A percentile compares a stretch with the other conserved stretches of the same genome.
phyloP scores from a whole-genome alignment of 2,113 vertebrate species.

The Zosterops hypoxanthus region DNA sequence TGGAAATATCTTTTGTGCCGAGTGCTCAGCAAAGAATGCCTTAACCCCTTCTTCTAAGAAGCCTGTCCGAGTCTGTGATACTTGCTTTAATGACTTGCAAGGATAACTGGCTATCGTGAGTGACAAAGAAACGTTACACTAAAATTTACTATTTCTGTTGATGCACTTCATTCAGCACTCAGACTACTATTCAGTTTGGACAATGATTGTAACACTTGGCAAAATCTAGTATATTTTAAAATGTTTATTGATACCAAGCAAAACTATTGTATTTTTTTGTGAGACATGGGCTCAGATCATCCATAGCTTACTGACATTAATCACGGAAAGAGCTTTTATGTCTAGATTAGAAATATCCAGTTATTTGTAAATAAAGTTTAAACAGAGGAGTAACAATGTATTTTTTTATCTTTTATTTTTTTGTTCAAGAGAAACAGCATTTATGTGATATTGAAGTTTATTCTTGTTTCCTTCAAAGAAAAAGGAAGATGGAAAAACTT shows the following conservation, averaged over 20 bases:
- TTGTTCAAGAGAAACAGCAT: constrained; percentile 69
- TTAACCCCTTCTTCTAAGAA: constrained; percentile 98
- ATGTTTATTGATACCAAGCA: constrained; percentile 75
- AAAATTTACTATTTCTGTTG: constrained; percentile 76
- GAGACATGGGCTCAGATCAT: constrained; percentile 73
- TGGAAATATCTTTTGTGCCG: constrained; percentile 97
- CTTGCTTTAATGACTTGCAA: constrained; percentile 93
- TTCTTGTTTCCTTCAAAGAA: constrained; percentile 56
- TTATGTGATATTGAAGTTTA: constrained; percentile 60
- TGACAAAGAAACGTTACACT: constrained; percentile 56
- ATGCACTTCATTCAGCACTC: constrained; percentile 80
- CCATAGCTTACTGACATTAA: constrained; percentile 68
- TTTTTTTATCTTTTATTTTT: constrained; percentile 83
- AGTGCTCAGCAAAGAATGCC: constrained; percentile 93
- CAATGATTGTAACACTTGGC: constrained; percentile 76
- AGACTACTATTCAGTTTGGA: constrained; percentile 78
- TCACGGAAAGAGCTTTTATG: constrained; percentile 71
- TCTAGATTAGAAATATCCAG: constrained; percentile 70
- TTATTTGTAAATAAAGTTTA: constrained; percentile 84
- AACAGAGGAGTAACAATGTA: constrained; percentile 81
- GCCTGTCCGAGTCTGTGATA: constrained; percentile 93
- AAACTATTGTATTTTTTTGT: constrained; percentile 81
- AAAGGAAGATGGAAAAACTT: constrained; percentile 57
- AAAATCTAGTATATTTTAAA: constrained; percentile 77
- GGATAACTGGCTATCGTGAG: constrained; percentile 75